A percentile compares a stretch with the other conserved stretches of the same genome.
These are phyloP conservation scores for Cynopterus brachyotis DNA, from an alignment of 2,113 vertebrate genomes.

Conservation along the genomic window DNA sequence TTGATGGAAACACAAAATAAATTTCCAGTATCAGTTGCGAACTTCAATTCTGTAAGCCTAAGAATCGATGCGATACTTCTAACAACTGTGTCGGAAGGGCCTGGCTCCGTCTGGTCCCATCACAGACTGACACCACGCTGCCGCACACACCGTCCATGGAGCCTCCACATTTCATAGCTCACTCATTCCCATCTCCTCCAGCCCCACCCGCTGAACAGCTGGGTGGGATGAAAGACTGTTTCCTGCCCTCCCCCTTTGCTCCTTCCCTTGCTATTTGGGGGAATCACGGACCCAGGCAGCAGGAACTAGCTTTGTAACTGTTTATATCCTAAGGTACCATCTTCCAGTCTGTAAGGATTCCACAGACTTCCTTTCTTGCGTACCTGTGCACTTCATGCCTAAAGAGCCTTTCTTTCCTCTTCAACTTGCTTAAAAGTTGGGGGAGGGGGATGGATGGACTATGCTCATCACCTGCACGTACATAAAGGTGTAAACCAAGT, in stretches of 20 bases:
- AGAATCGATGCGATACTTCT: not conserved
- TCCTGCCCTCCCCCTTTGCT: not conserved
- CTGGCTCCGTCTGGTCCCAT: not conserved
- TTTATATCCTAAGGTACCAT: not conserved
- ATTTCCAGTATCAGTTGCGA: not conserved
- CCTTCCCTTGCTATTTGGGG: not conserved
- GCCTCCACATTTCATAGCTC: not conserved
- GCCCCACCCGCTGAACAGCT: constrained; percentile 53
- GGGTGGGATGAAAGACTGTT: constrained; percentile 27
- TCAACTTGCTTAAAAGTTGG: not conserved
- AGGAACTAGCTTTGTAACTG: not conserved
- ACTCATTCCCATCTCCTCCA: not conserved
- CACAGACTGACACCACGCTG: not conserved
- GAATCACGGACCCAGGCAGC: not conserved
- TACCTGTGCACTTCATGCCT: not conserved
- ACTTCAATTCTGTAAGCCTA: not conserved
- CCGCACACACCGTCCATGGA: not conserved
- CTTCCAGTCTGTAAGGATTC: not conserved
- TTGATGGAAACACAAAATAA: not conserved
- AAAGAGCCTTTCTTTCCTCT: not conserved
- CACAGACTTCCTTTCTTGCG: not conserved
- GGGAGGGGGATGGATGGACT: not conserved
- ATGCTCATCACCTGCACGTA: not conserved
- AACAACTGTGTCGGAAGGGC: not conserved
- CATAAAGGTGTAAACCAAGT: not conserved